phyloP scores from a whole-genome alignment of 2,113 vertebrate genomes.

The Thamnophis sirtalis region DNA sequence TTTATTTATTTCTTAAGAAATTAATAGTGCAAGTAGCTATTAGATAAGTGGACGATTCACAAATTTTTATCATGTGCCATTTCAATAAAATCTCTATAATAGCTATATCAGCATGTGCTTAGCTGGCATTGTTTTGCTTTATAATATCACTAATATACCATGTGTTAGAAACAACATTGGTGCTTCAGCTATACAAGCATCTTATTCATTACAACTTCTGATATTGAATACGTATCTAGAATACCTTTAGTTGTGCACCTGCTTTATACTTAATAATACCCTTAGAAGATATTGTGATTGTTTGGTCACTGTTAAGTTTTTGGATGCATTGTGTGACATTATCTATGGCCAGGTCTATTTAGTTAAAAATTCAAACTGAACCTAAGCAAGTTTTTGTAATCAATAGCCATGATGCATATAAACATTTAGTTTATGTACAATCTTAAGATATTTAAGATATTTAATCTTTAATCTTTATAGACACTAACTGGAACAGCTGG shows the following conservation, averaged over 20 bases:
- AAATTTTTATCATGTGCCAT: neutral
- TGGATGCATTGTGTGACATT: neutral
- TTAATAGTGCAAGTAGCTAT: neutral
- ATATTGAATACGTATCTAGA: slow-evolving; percentile 3
- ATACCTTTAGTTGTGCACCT: neutral
- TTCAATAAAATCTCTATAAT: slow-evolving; percentile 24
- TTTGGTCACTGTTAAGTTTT: neutral
- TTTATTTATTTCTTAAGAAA: slow-evolving; percentile 24
- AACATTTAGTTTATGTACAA: neutral
- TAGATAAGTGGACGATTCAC: neutral
- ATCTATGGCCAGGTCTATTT: neutral
- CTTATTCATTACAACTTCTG: neutral
- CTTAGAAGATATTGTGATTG: neutral
- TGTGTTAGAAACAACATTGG: slow-evolving; percentile 19
- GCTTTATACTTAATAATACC: neutral
- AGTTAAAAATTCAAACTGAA: neutral
- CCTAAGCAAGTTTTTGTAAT: neutral
- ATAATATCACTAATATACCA: slow-evolving; percentile 19
- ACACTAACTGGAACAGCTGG: neutral
- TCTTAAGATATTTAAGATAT: too few species aligned
- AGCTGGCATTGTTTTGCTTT: slow-evolving; percentile 26
- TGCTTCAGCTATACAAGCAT: neutral
- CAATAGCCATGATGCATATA: neutral
- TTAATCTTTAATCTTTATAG: too few species aligned
- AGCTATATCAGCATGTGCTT: neutral